Percentiles rank a stretch among this genome's conserved stretches.
Evolutionary conservation across 2,888 invertebrate species (phyloP).

Genomic region (Nomada ruficornis): DNA sequence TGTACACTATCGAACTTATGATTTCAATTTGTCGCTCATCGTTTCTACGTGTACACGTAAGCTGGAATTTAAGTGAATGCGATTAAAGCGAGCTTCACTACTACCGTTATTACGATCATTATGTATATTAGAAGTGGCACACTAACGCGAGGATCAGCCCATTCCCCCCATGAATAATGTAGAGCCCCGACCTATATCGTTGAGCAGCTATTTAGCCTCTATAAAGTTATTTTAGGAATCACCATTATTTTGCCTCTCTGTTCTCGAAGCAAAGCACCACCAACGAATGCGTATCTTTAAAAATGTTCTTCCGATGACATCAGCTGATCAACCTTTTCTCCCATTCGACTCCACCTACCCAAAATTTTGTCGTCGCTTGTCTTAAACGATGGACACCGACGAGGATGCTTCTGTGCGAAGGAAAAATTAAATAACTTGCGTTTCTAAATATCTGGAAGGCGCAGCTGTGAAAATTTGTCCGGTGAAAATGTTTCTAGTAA

Average conservation of each 20-base stretch:
- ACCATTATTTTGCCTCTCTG: slow-evolving; percentile 16
- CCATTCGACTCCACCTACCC: neutral
- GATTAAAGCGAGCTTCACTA: slow-evolving; percentile 7
- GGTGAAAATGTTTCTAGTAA: neutral
- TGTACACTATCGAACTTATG: no score
- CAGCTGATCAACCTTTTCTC: neutral
- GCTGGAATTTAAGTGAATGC: slow-evolving; percentile 25
- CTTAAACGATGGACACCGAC: no score
- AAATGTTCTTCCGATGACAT: no score
- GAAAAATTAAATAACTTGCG: no score
- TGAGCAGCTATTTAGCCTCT: slow-evolving; percentile 30
- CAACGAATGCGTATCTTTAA: neutral
- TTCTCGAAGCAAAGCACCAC: neutral
- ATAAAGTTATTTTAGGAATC: slow-evolving; percentile 43
- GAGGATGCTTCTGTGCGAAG: no score
- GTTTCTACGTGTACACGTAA: neutral
- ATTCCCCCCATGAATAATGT: slow-evolving; percentile 44
- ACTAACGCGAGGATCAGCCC: neutral
- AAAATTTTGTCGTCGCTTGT: no score
- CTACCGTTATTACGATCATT: slow-evolving; percentile 23
- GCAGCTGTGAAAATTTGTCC: no score
- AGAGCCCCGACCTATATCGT: slow-evolving; percentile 47
- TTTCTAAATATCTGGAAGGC: no score
- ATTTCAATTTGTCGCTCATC: no score
- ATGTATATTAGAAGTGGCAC: slow-evolving; percentile 16